These are phyloP conservation scores for Microplitis mediator DNA, from an alignment of 1,140 invertebrate genomes.

Conservation along the genomic window DNA sequence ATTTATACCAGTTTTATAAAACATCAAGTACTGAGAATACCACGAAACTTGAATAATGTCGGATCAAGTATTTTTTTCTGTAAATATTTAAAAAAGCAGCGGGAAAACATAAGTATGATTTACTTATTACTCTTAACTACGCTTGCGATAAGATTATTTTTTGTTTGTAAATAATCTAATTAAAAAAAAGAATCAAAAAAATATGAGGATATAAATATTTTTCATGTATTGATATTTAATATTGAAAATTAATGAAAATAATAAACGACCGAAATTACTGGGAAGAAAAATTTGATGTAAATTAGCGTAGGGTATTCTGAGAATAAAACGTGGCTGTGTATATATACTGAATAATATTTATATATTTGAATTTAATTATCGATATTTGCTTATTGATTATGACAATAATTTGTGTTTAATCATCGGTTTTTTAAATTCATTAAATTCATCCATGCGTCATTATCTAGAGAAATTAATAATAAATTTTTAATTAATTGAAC, in stretches of 20 bases:
- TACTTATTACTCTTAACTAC: background rate
- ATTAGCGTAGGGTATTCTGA: constrained; percentile 15
- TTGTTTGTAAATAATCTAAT: constrained; percentile 26
- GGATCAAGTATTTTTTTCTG: constrained; percentile 2
- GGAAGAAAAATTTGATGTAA: background rate
- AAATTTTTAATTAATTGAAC: too few species aligned
- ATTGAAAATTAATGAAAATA: background rate
- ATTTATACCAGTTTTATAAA: background rate
- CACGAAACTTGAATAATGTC: background rate
- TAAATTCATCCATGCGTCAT: too few species aligned
- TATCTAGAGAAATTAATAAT: too few species aligned
- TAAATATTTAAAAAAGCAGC: constrained; percentile 32
- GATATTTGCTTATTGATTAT: background rate
- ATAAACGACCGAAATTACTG: background rate
- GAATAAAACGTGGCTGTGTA: constrained; percentile 21
- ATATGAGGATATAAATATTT: constrained; percentile 7
- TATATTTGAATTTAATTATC: background rate
- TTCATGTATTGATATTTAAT: constrained; percentile 12
- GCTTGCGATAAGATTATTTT: background rate
- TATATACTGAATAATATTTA: constrained; percentile 9
- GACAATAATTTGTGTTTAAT: background rate
- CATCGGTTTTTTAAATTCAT: background rate
- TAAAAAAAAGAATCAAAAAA: background rate
- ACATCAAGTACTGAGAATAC: background rate
- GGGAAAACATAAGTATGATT: constrained; percentile 10